phyloP scores from a whole-genome alignment of 1,140 invertebrate genomes.

The Cotesia vestalis region DNA sequence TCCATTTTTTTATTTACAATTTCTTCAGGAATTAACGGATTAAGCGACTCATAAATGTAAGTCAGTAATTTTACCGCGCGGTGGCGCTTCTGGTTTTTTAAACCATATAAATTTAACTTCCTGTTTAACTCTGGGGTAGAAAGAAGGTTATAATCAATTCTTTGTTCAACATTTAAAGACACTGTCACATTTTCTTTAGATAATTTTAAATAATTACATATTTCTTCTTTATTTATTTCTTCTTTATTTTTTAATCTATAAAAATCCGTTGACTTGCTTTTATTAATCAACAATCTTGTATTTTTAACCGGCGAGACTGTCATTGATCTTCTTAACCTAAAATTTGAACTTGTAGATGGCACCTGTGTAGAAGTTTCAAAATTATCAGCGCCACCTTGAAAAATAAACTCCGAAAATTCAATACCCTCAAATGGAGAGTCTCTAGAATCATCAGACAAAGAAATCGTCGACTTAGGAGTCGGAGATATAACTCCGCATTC shows the following conservation, averaged over 20 bases:
- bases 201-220: slow-evolving; percentile 20
- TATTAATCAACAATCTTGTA: slow-evolving; percentile 24
- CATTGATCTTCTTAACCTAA: not conserved
- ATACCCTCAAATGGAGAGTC: not conserved
- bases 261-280: slow-evolving; percentile 33
- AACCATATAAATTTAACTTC: slow-evolving; percentile 63
- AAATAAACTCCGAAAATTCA: not conserved
- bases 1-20: slow-evolving; percentile 5
- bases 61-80: slow-evolving; percentile 62
- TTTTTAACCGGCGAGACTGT: slow-evolving; percentile 16
- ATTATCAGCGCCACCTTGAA: slow-evolving; percentile 8
- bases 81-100: slow-evolving; percentile 58
- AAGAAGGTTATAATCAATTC: slow-evolving; percentile 53
- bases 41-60: slow-evolving; percentile 64
- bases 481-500: slow-evolving; percentile 17
- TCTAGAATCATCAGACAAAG: slow-evolving; percentile 20
- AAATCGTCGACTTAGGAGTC: slow-evolving; percentile 9
- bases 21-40: slow-evolving; percentile 47
- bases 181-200: not conserved
- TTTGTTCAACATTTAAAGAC: slow-evolving; percentile 44
- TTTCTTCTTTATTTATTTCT: not conserved
- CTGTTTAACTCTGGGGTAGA: slow-evolving; percentile 51
- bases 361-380: not conserved
- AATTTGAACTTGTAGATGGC: not conserved
- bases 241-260: not conserved